phyloP scores from a whole-genome alignment of 2,888 invertebrate genomes.

The Eupithecia pulchellata region DNA sequence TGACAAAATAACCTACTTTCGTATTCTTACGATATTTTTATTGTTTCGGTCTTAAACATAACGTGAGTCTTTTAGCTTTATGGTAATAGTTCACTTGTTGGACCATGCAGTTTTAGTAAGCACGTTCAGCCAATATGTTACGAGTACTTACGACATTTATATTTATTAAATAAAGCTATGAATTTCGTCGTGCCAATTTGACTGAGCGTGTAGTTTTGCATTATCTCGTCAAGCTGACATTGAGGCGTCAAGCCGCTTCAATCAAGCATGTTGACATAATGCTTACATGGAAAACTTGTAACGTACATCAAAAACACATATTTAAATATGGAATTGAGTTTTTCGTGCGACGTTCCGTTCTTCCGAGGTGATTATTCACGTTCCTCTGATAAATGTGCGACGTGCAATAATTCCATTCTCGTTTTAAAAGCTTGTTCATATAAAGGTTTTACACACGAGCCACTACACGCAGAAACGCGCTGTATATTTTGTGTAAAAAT shows the following conservation, averaged over 20 bases:
- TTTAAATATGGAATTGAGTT: conserved; percentile 82
- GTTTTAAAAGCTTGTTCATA: conserved; percentile 73
- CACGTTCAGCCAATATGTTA: conserved; percentile 38
- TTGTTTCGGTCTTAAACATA: conserved; percentile 39
- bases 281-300: conserved; percentile 39
- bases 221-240: conserved; percentile 35
- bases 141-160: conserved; percentile 20
- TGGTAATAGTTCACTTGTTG: conserved; percentile 29
- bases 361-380: conserved; percentile 77
- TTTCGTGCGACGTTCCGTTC: conserved; percentile 78
- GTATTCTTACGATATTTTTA: conserved; percentile 41
- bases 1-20: conserved; percentile 47
- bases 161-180: conserved; percentile 29
- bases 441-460: conserved; percentile 65
- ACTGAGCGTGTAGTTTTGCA: conserved; percentile 40
- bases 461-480: conserved; percentile 50
- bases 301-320: conserved; percentile 70
- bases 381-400: conserved; percentile 78
- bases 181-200: conserved; percentile 29
- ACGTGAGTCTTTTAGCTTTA: conserved; percentile 36
- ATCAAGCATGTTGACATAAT: conserved; percentile 40
- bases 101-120: conserved; percentile 27
- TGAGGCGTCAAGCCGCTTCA: conserved; percentile 39
- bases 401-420: conserved; percentile 80
- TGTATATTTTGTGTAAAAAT: conserved; percentile 62